Evolutionary conservation across 2,888 invertebrate genomes (phyloP).

Genomic region (Cerastis leucographa): DNA sequence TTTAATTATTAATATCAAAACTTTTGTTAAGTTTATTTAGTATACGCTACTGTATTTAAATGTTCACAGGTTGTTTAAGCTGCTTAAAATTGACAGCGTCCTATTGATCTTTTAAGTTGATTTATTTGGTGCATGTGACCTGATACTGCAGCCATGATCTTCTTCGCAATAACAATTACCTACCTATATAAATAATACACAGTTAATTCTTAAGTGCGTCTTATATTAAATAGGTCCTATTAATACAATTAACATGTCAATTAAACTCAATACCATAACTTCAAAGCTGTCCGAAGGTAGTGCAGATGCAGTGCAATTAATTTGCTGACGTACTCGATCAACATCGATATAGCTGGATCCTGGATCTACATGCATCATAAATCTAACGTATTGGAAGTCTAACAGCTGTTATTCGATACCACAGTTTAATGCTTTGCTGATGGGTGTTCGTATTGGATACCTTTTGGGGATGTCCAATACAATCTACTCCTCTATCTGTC

Average conservation of each 20-base stretch:
- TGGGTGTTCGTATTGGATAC: no score
- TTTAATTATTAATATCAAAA: not conserved
- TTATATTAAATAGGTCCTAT: not conserved
- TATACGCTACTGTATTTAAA: not conserved
- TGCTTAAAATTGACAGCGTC: no score
- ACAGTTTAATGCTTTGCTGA: no score
- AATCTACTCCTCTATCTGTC: no score
- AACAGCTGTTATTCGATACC: no score
- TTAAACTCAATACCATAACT: not conserved
- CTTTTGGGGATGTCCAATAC: no score
- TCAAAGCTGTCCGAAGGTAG: not conserved
- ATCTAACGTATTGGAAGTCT: no score
- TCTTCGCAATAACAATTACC: not conserved
- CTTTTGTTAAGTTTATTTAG: not conserved
- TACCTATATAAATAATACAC: no score
- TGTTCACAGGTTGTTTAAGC: not conserved
- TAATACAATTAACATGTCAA: not conserved
- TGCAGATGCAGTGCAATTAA: not conserved
- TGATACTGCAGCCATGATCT: not conserved
- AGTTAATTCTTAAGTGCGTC: not conserved
- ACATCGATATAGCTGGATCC: no score
- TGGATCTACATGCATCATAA: no score
- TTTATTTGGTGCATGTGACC: not conserved
- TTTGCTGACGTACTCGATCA: not conserved
- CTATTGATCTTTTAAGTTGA: not conserved